Evolutionary conservation across 2,797 vertebrate genomes (phyloP), one percentile per base, ranked within the genome.

Genomic region (Diglossa cyanea): DNA sequence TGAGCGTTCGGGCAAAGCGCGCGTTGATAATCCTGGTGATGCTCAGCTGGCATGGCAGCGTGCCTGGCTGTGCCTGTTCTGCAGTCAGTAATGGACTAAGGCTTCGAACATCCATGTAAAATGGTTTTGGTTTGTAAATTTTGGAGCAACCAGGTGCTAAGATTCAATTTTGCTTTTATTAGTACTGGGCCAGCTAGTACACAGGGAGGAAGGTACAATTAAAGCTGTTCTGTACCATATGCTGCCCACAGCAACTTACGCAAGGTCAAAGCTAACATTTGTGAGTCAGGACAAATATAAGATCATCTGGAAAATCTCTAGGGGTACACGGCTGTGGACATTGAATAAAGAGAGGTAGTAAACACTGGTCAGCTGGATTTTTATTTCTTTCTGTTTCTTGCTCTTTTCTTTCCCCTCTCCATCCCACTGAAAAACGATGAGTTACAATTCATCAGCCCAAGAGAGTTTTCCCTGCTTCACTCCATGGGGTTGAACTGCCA

Each of bases 171-270:
- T 91, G 97, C 95, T 97, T 98, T 98, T 98, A 98, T 98, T 98
- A 98, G 98, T 97, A 94, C 94, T 97, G 89, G 96, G 97, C 97
- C 97, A 95, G 97, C 98, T 98, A 98, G 98, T 97, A 95, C 48
- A 57, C 89, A 67, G 96, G 97, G 98, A 98, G 97, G 97, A 98
- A 98, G 98, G 97, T 98, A 98, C 98, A 98, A 98, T 98, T 98
- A 98, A 97, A 97, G 98, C 98, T 97, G 98, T 98, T 98, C 95
- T 53, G 93, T 97, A 97, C 98, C 98, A 98, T 98, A 98, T 98
- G 98, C 98, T 98, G 96, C 98, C 98, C 97, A 96, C 97, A 98
- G 94, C 98, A 96, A 92, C 80, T 97, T 96, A 95, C 97, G 92
- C 97, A 96, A 97, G 98, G 97, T 98, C 97, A 97, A 97, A 98